Conservation (phyloP, 2,888 invertebrate species). For the Diaprepes abbreviatus region DNA sequence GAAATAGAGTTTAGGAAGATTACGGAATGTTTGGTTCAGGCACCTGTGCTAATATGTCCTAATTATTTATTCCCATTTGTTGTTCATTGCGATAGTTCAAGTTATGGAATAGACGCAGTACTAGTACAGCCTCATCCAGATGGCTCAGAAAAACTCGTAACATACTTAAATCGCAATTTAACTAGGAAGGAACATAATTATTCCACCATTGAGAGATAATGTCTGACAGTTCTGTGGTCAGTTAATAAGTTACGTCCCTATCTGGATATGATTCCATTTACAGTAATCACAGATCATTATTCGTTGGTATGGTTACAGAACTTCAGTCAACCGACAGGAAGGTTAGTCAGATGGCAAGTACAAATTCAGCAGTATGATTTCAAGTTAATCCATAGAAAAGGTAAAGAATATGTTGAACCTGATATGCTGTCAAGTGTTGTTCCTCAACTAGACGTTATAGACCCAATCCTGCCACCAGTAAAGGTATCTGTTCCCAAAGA, state of each 20-base stretch:
- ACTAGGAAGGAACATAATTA: background rate
- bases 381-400: too few species aligned
- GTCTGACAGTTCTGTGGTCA: background rate
- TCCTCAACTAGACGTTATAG: too few species aligned
- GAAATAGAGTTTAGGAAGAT: background rate
- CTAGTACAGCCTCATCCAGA: background rate
- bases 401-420: background rate
- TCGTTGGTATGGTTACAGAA: too few species aligned
- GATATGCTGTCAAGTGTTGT: background rate
- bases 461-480: too few species aligned
- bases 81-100: background rate
- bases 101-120: background rate
- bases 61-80: background rate
- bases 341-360: too few species aligned
- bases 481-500: too few species aligned
- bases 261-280: background rate
- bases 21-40: background rate
- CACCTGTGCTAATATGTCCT: background rate
- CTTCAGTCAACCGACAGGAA: too few species aligned
- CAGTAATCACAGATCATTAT: background rate
- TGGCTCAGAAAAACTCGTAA: background rate
- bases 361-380: too few species aligned
- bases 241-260: background rate
- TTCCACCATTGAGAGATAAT: background rate
- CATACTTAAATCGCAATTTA: background rate